Evolutionary conservation across 2,888 invertebrate species (phyloP).

Genomic region (Daptonema setosum): DNA sequence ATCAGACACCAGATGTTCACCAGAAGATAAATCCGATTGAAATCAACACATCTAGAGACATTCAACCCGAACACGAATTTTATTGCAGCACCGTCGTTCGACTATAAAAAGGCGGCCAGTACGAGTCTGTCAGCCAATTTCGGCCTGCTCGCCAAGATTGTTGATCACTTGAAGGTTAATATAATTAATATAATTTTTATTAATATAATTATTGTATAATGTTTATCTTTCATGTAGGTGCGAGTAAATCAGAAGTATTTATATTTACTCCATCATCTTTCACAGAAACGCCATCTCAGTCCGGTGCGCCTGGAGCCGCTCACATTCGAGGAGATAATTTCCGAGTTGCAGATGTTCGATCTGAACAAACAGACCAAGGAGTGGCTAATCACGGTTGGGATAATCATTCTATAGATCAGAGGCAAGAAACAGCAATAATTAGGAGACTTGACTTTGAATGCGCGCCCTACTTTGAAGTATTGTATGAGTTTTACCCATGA

Average conservation of each 20-base stretch:
- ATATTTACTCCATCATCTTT: neutral
- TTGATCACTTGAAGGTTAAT: constrained; percentile 27
- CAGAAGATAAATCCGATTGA: too few relatives aligned
- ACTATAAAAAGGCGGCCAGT: constrained; percentile 7
- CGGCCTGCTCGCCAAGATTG: constrained; percentile 22
- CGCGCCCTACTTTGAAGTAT: too few relatives aligned
- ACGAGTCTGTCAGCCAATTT: constrained; percentile 12
- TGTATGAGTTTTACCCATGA: too few relatives aligned
- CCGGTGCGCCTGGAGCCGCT: constrained; percentile 17
- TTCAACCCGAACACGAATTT: too few relatives aligned
- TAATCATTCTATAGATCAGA: too few relatives aligned
- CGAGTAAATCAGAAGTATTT: neutral
- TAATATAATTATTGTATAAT: too few relatives aligned
- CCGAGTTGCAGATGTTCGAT: constrained; percentile 21
- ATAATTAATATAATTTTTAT: too few relatives aligned
- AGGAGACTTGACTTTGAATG: too few relatives aligned
- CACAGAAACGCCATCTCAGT: constrained; percentile 22
- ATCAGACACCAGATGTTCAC: too few relatives aligned
- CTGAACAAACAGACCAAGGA: constrained; percentile 12
- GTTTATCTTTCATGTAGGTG: too few relatives aligned
- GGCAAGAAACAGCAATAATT: too few relatives aligned
- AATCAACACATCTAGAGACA: too few relatives aligned
- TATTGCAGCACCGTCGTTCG: constrained; percentile 3
- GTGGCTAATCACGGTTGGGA: constrained; percentile 15
- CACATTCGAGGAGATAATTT: constrained; percentile 20